These are phyloP conservation scores for Myiotriccus ornatus DNA, from an alignment of 2,797 vertebrate genomes.

Conservation along the genomic window DNA sequence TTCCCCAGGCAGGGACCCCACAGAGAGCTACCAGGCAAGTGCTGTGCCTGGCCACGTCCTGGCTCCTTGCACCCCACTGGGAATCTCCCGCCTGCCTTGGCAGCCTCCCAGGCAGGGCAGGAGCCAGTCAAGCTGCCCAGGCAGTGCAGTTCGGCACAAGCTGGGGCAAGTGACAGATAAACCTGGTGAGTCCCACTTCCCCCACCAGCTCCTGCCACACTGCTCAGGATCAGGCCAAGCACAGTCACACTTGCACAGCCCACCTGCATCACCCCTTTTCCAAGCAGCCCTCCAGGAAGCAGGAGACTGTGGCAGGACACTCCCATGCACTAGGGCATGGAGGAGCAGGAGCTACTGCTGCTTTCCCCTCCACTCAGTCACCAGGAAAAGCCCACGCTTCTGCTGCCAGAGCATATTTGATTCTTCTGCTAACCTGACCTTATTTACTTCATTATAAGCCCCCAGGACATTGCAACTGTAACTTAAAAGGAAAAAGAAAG, in stretches of 20 bases:
- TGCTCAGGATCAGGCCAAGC: not conserved
- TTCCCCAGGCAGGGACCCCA: not conserved
- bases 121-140: not conserved
- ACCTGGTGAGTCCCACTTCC: not conserved
- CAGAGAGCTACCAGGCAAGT: not conserved
- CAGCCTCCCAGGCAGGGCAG: not conserved
- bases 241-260: not conserved
- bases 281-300: not conserved
- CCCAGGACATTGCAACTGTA: conserved; percentile 28
- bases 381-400: conserved; percentile 23
- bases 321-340: not conserved
- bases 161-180: not conserved
- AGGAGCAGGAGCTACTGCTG: not conserved
- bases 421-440: conserved; percentile 54
- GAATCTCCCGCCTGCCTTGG: not conserved
- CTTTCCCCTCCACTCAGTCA: not conserved
- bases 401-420: conserved; percentile 27
- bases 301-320: not conserved
- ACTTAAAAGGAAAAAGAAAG: conserved; percentile 5
- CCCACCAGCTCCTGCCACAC: not conserved
- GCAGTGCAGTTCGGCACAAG: not conserved
- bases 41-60: not conserved
- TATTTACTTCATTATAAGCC: conserved; percentile 43
- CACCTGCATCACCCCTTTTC: not conserved
- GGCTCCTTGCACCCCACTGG: not conserved